phyloP scores from a whole-genome alignment of 2,888 invertebrate genomes.

The Drosophila bunnanda region DNA sequence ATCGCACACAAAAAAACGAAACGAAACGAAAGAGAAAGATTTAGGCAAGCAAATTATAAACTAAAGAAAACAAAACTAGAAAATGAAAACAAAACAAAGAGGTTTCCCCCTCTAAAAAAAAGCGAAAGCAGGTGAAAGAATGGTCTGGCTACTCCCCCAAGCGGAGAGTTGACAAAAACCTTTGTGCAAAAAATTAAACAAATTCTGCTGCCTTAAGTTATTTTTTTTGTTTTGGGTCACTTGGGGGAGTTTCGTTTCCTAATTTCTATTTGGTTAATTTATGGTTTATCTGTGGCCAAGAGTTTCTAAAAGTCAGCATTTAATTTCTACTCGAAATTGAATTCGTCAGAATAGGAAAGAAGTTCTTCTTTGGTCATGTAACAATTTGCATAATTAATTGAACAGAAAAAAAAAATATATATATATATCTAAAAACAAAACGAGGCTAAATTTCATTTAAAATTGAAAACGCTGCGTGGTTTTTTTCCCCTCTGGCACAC shows the following conservation, averaged over 20 bases:
- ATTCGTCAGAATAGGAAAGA: conserved; percentile 31
- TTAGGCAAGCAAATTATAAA: conserved; percentile 49
- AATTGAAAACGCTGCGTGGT: conserved; percentile 54
- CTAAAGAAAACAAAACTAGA: conserved; percentile 39
- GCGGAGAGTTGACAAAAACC: conserved; percentile 46
- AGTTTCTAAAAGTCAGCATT: conserved; percentile 45
- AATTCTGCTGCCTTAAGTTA: conserved; percentile 7
- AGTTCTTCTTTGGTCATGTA: conserved; percentile 22
- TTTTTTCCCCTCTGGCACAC: conserved; percentile 31
- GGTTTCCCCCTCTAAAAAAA: conserved; percentile 44
- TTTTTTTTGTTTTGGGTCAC: conserved; percentile 53
- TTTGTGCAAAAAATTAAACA: conserved; percentile 22
- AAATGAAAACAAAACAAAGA: conserved; percentile 59
- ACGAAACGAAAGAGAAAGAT: conserved; percentile 31
- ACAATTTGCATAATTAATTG: conserved; percentile 68
- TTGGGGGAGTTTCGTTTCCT: conserved; percentile 61
- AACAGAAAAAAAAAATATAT: conserved; percentile 18
- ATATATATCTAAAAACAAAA: conserved; percentile 32
- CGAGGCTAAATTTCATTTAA: conserved; percentile 53
- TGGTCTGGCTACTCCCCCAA: conserved; percentile 30
- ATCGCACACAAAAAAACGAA: conserved; percentile 16
- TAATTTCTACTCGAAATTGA: conserved; percentile 39
- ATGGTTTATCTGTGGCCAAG: conserved; percentile 34
- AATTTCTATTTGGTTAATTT: conserved; percentile 53
- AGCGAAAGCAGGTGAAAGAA: conserved; percentile 64